A percentile compares a stretch with the other conserved stretches of the same genome.
Conservation (phyloP, 2,113 vertebrate genomes). For the Crotalus viridis region DNA sequence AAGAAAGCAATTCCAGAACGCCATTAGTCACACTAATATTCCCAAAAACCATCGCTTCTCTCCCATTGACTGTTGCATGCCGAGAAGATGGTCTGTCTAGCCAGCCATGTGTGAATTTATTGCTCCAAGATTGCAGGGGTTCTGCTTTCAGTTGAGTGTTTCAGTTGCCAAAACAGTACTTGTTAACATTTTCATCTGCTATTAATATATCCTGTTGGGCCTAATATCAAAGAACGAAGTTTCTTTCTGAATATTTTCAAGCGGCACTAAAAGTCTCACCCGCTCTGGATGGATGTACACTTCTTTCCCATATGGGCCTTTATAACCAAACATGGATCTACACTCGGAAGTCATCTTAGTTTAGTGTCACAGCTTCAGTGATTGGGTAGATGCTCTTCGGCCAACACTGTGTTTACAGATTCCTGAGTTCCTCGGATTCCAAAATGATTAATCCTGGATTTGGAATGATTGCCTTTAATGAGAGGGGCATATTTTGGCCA, state of each 20-base stretch:
- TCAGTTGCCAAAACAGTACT: not conserved
- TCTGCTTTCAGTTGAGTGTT: not conserved
- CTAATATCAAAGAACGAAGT: not conserved
- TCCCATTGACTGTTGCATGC: not conserved
- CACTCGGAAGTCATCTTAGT: not conserved
- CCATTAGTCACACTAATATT: not conserved
- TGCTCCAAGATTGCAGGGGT: not conserved
- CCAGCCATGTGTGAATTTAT: slow-evolving; percentile 10
- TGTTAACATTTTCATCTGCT: not conserved
- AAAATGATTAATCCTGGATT: not conserved
- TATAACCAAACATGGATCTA: not conserved
- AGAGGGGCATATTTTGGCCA: not conserved
- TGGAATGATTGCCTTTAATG: not conserved
- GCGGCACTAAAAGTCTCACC: not conserved
- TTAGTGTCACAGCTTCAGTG: not conserved
- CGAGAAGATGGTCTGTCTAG: not conserved
- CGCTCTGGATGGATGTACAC: not conserved
- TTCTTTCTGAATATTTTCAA: not conserved
- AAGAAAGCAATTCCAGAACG: slow-evolving; percentile 1
- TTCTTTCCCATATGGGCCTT: not conserved
- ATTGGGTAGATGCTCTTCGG: not conserved
- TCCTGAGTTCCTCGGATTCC: not conserved
- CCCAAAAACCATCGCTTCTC: not conserved
- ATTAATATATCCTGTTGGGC: not conserved
- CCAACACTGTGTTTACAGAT: not conserved